phyloP scores from a whole-genome alignment of 2,113 vertebrate genomes.

The Carettochelys insculpta region DNA sequence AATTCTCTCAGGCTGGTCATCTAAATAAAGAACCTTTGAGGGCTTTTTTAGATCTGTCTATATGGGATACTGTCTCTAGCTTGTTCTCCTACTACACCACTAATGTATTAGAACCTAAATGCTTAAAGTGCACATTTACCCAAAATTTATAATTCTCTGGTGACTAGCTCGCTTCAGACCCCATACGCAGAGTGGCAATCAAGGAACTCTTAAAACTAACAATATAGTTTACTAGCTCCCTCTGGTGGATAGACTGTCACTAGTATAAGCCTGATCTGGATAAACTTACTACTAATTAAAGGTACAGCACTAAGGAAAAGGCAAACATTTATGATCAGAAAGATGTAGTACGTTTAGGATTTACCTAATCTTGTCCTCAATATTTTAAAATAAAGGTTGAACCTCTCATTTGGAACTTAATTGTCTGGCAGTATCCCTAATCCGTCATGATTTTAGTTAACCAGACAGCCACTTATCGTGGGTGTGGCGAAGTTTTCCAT shows the following conservation, averaged over 20 bases:
- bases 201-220: accelerated
- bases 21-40: background rate
- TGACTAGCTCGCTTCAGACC: accelerated
- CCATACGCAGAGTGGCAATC: accelerated
- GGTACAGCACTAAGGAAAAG: accelerated
- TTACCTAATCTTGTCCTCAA: background rate
- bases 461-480: too few relatives aligned
- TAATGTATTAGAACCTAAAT: background rate
- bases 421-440: too few relatives aligned
- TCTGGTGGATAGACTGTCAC: background rate
- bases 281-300: too few relatives aligned
- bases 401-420: too few relatives aligned
- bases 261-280: accelerated
- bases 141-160: accelerated
- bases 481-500: too few relatives aligned
- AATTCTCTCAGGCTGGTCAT: background rate
- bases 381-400: background rate
- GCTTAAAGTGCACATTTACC: accelerated
- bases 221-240: background rate
- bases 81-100: accelerated
- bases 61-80: background rate
- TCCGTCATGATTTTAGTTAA: too few relatives aligned
- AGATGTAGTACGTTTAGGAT: accelerated
- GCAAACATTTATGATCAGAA: accelerated
- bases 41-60: background rate